Conservation (phyloP, 1,140 invertebrate genomes). For the Drosophila nannoptera region DNA sequence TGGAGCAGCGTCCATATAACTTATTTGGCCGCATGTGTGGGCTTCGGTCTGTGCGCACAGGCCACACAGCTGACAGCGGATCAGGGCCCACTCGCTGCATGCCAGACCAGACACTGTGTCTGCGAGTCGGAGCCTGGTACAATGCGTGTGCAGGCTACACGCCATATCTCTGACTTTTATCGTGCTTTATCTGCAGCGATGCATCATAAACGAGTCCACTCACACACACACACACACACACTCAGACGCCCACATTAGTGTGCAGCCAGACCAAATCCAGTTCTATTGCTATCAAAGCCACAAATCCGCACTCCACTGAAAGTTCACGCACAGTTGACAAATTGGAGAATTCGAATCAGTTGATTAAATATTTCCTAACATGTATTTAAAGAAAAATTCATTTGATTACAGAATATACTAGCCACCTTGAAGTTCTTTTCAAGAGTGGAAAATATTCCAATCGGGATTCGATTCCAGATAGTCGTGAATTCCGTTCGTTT, state of each 20-base stretch:
- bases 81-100: slow-evolving; percentile 30
- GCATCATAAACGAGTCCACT: slow-evolving; percentile 63
- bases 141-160: slow-evolving; percentile 27
- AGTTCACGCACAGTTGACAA: background rate
- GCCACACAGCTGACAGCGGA: slow-evolving; percentile 23
- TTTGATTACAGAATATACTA: no score
- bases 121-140: slow-evolving; percentile 18
- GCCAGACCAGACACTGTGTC: slow-evolving; percentile 41
- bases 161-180: slow-evolving; percentile 55
- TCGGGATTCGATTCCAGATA: slow-evolving; percentile 24
- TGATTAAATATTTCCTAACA: no score
- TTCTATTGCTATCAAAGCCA: slow-evolving; percentile 14
- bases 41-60: slow-evolving; percentile 37
- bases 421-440: no score
- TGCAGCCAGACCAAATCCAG: slow-evolving; percentile 4
- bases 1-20: slow-evolving; percentile 44
- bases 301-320: background rate
- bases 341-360: background rate
- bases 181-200: slow-evolving; percentile 65
- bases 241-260: slow-evolving; percentile 16
- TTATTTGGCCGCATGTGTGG: slow-evolving; percentile 55
- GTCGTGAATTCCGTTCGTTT: background rate
- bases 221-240: slow-evolving; percentile 24
- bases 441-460: no score
- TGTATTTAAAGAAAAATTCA: no score